Percentiles rank a stretch among this genome's conserved stretches.
Conservation (phyloP, 2,113 vertebrate genomes). For the Zosterops hypoxanthus region DNA sequence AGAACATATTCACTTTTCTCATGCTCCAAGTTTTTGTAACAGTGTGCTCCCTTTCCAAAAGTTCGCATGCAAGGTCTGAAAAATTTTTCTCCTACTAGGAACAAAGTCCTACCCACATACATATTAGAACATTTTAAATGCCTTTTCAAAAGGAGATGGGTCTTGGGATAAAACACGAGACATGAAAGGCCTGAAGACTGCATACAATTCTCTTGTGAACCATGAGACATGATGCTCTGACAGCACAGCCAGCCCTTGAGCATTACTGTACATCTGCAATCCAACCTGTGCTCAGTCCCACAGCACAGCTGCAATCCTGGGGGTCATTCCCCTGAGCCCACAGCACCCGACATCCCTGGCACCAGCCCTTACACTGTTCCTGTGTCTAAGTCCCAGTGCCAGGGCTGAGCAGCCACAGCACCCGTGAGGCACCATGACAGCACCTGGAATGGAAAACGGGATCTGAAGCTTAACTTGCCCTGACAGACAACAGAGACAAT, state of each 20-base stretch:
- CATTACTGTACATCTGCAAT: background rate
- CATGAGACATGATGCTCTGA: background rate
- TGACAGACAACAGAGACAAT: background rate
- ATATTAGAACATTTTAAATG: background rate
- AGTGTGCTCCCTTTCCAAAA: background rate
- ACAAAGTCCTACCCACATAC: background rate
- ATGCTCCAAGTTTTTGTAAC: background rate
- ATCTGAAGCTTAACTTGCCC: background rate
- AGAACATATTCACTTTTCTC: background rate
- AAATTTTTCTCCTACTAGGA: background rate
- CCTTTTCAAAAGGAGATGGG: background rate
- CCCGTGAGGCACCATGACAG: accelerated
- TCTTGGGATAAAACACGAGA: background rate
- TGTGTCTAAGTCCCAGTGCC: accelerated
- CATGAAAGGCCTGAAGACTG: background rate
- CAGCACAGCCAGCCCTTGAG: background rate
- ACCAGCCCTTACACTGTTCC: background rate
- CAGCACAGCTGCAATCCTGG: background rate
- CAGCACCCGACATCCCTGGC: background rate
- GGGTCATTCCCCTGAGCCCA: background rate
- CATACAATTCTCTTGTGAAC: background rate
- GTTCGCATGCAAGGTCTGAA: background rate
- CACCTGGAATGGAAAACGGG: background rate
- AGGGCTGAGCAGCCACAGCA: background rate
- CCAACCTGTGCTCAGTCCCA: background rate